Evolutionary conservation across 2,888 invertebrate species (phyloP).

Genomic region (Limnephilus lunatus): DNA sequence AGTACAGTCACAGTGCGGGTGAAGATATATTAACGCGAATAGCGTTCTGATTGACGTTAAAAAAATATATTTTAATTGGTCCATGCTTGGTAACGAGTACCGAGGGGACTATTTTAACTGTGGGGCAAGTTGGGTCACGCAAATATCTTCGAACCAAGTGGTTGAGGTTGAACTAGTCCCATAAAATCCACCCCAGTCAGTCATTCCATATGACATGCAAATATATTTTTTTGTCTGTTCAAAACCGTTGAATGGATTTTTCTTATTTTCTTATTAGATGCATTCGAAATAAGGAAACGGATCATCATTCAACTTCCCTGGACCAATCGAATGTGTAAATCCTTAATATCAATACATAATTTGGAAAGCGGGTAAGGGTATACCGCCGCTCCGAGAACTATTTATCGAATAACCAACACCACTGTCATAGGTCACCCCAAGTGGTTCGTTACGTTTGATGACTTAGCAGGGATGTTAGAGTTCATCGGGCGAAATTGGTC

Average conservation of each 20-base stretch:
- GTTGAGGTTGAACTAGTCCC: not conserved
- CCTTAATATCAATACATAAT: too few species aligned
- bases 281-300: too few species aligned
- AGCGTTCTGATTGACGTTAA: conserved; percentile 44
- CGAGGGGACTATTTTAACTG: not conserved
- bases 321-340: not conserved
- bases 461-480: too few species aligned
- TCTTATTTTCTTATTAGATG: too few species aligned
- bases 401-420: too few species aligned
- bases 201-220: not conserved
- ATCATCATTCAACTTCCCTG: too few species aligned
- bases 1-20: not conserved
- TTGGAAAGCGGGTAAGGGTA: too few species aligned
- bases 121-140: not conserved
- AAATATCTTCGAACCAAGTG: not conserved
- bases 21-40: conserved; percentile 18
- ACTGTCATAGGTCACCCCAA: too few species aligned
- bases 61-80: conserved; percentile 35
- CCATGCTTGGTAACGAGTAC: not conserved
- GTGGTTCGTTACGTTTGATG: too few species aligned
- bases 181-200: not conserved
- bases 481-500: too few species aligned
- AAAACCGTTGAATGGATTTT: not conserved
- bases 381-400: too few species aligned
- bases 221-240: not conserved